These are phyloP conservation scores for Aspidiotus destructor DNA, from an alignment of 2,888 invertebrate species.

Conservation along the genomic window DNA sequence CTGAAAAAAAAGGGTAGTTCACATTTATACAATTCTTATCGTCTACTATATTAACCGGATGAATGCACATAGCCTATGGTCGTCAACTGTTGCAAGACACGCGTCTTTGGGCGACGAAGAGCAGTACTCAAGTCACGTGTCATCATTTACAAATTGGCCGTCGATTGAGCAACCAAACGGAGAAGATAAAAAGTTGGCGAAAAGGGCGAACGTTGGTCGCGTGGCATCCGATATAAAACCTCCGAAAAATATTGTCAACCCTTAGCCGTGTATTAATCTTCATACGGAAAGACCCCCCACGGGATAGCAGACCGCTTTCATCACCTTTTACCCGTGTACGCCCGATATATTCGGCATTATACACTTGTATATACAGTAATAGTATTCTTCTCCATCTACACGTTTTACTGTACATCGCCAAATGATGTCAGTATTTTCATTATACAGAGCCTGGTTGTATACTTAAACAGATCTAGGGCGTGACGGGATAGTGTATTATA, in stretches of 20 bases:
- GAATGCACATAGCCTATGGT: conserved; percentile 19
- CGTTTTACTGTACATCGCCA: no score
- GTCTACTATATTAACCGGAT: conserved; percentile 21
- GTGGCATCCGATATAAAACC: conserved; percentile 26
- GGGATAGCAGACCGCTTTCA: conserved; percentile 31
- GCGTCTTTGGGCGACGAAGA: conserved; percentile 28
- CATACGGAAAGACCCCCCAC: conserved; percentile 27
- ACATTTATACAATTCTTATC: no score
- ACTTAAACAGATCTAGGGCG: no score
- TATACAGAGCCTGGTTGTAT: no score
- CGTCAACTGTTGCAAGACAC: conserved; percentile 31
- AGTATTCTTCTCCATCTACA: no score
- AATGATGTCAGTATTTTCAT: no score
- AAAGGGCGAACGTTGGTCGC: conserved; percentile 22
- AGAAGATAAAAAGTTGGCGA: conserved; percentile 4
- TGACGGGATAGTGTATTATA: no score
- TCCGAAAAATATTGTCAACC: conserved; percentile 19
- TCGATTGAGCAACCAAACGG: conserved; percentile 19
- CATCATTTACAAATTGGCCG: conserved; percentile 33
- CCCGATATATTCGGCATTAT: conserved; percentile 22
- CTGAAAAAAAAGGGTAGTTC: no score
- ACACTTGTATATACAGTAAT: not conserved
- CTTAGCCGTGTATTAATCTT: conserved; percentile 19
- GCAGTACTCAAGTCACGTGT: conserved; percentile 24
- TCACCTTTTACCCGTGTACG: conserved; percentile 28